These are phyloP conservation scores for Bombus superbus DNA, from an alignment of 1,140 invertebrate species.

Conservation along the genomic window DNA sequence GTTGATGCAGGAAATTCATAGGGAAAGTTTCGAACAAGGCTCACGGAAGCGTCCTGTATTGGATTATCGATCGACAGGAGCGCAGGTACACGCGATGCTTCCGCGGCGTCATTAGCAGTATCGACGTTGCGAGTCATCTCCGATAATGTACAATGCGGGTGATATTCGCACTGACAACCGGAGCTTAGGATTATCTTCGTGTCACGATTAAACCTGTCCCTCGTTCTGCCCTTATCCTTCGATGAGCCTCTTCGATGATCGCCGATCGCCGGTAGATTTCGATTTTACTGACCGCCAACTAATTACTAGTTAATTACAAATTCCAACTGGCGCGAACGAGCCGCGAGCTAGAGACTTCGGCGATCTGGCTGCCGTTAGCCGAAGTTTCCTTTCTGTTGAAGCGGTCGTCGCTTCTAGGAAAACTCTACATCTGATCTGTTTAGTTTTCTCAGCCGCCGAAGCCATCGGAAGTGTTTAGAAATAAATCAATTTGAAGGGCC, in stretches of 20 bases:
- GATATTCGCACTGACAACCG: slow-evolving; percentile 65
- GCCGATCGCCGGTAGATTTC: neutral
- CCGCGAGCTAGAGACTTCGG: too few relatives aligned
- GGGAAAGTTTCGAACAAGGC: neutral
- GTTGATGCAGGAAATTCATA: neutral
- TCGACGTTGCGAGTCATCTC: slow-evolving; percentile 61
- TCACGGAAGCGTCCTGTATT: slow-evolving; percentile 15
- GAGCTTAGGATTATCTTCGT: slow-evolving; percentile 61
- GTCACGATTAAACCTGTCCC: slow-evolving; percentile 62
- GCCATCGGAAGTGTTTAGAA: too few relatives aligned
- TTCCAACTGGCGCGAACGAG: neutral
- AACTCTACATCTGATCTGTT: too few relatives aligned
- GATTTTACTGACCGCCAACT: slow-evolving; percentile 21
- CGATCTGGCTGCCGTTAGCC: neutral
- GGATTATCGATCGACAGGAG: slow-evolving; percentile 56
- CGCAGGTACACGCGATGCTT: slow-evolving; percentile 52
- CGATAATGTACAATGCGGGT: slow-evolving; percentile 58
- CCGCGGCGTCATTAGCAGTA: slow-evolving; percentile 60
- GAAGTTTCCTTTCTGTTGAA: too few relatives aligned
- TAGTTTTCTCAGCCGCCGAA: too few relatives aligned
- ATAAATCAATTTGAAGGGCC: too few relatives aligned
- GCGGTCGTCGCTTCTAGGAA: too few relatives aligned
- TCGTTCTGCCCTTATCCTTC: slow-evolving; percentile 53
- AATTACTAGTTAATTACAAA: slow-evolving; percentile 48
- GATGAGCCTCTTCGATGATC: neutral